A percentile compares a stretch with the other conserved stretches of the same genome.
Conservation (phyloP, 2,113 vertebrate species). For the Phylloscopus whistleri region DNA sequence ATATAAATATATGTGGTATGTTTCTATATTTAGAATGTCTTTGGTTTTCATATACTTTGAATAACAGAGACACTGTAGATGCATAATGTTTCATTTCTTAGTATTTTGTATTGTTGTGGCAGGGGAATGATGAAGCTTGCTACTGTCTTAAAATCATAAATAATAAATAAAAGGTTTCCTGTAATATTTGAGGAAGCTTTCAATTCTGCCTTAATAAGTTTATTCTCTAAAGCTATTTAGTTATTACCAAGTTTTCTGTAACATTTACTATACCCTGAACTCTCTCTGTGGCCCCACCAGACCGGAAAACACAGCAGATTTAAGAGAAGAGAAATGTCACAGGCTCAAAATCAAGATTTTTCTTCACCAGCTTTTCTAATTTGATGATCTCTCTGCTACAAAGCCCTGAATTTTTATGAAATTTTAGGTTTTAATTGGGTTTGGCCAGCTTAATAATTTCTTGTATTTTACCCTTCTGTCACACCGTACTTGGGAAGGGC, state of each 20-base stretch:
- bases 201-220: background rate
- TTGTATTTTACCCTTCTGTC: background rate
- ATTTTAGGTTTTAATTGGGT: background rate
- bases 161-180: background rate
- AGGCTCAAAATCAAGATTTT: background rate
- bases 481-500: background rate
- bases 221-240: background rate
- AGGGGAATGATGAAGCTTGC: background rate
- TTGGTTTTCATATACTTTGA: background rate
- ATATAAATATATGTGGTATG: background rate
- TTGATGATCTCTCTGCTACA: background rate
- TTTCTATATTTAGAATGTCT: background rate
- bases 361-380: background rate
- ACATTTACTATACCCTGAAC: background rate
- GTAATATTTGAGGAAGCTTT: background rate
- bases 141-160: background rate
- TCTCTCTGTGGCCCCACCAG: background rate
- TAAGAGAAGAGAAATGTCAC: background rate
- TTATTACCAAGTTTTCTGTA: background rate
- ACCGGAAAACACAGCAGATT: background rate
- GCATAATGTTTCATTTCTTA: background rate
- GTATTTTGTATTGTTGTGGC: background rate
- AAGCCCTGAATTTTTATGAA: background rate
- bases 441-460: background rate
- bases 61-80: background rate